A percentile compares a stretch with the other conserved stretches of the same genome.
These are phyloP conservation scores for Drosophila emarginata DNA, from an alignment of 2,888 invertebrate species.

Conservation along the genomic window DNA sequence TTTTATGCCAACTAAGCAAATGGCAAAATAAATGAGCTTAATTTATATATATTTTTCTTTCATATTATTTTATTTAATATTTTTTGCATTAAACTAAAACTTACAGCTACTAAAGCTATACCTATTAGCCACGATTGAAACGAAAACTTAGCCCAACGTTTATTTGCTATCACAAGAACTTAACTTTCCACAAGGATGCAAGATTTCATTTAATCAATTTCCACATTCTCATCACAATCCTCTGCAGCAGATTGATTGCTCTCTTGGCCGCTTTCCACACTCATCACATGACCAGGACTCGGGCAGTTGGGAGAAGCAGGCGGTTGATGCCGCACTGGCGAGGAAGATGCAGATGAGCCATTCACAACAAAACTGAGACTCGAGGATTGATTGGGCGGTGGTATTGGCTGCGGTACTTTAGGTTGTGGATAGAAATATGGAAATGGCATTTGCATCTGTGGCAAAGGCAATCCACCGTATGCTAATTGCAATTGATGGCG, in stretches of 20 bases:
- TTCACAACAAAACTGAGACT: constrained; percentile 41
- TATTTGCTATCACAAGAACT: constrained; percentile 58
- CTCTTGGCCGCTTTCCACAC: constrained; percentile 68
- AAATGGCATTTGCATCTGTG: constrained; percentile 82
- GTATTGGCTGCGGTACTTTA: constrained; percentile 81
- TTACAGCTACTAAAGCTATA: constrained; percentile 73
- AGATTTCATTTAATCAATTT: constrained; percentile 79
- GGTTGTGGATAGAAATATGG: constrained; percentile 82
- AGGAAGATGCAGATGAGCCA: constrained; percentile 75
- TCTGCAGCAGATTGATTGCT: constrained; percentile 71
- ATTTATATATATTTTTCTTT: constrained; percentile 22
- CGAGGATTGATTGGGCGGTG: constrained; percentile 73
- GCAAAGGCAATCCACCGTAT: constrained; percentile 81
- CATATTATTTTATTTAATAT: constrained; percentile 29
- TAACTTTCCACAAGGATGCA: constrained; percentile 6
- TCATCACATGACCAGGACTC: constrained; percentile 54
- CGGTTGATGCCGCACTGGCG: constrained; percentile 56
- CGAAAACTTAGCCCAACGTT: constrained; percentile 35
- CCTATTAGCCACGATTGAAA: constrained; percentile 26
- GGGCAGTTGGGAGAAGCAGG: constrained; percentile 38
- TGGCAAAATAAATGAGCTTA: constrained; percentile 18
- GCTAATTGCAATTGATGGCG: constrained; percentile 83
- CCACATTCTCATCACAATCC: constrained; percentile 82
- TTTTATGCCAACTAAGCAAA: neutral
- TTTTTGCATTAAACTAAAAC: constrained; percentile 48